Evolutionary conservation across 2,888 invertebrate species (phyloP).

Genomic region (Pyrgus malvae): DNA sequence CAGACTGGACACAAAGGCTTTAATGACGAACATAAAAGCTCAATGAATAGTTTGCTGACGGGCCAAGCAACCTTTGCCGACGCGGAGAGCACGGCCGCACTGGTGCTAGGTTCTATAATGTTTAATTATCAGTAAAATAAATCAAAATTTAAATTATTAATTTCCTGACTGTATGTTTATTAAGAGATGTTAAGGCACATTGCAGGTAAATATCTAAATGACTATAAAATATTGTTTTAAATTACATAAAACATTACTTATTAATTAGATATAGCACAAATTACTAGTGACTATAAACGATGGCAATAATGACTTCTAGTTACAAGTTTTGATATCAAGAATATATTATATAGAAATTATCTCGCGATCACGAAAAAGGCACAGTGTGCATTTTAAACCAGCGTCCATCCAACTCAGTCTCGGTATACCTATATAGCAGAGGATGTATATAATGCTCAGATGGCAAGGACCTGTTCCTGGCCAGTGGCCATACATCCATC

Average conservation of each 20-base stretch:
- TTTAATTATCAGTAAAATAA: background rate
- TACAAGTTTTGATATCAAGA: background rate
- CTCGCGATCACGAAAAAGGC: background rate
- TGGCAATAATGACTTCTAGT: conserved; percentile 52
- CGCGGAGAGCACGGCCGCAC: too few relatives aligned
- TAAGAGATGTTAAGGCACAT: conserved; percentile 14
- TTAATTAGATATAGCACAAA: conserved; percentile 46
- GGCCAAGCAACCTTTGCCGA: too few relatives aligned
- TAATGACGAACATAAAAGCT: too few relatives aligned
- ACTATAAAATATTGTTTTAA: conserved; percentile 28
- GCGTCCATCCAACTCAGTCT: too few relatives aligned
- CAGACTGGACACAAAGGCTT: too few relatives aligned
- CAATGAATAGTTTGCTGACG: too few relatives aligned
- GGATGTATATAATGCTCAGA: too few relatives aligned
- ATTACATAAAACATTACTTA: conserved; percentile 45
- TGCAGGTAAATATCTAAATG: conserved; percentile 27
- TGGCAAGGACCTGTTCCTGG: too few relatives aligned
- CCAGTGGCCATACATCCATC: too few relatives aligned
- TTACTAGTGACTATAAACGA: conserved; percentile 69
- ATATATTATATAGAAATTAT: background rate
- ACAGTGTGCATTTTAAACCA: conserved; percentile 18
- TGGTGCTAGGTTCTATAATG: background rate
- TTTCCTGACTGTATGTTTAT: background rate
- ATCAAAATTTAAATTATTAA: background rate
- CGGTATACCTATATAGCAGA: too few relatives aligned